Base-by-base conservation (phyloP, 2,888 invertebrate genomes). In the Linhomoeus sp. region DNA sequence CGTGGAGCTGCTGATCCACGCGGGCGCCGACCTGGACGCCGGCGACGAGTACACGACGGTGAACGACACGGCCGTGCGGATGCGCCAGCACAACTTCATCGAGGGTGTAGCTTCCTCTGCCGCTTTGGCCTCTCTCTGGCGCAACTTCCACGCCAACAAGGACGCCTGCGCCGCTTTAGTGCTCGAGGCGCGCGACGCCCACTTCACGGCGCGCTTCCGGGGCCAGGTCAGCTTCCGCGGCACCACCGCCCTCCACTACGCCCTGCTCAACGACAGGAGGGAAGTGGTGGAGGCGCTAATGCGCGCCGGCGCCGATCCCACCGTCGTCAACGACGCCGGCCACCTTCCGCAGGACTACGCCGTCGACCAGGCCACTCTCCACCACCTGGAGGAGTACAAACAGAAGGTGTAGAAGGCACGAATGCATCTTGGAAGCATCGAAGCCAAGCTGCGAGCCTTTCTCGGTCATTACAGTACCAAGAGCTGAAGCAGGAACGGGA, bases 221-320 rank as follows among this genome's bases (percentile, higher is more conserved):
- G 63, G 74, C 56, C 73, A 76, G 57, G 80, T 80, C 1, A 78
- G 78, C 12, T 86, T 82, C 67, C 73, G 77, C 25, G 85, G 83
- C 33, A 84, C 82, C 68, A 85, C 86, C 47, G 77, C 85, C 43
- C 71, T 87, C 53, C 86, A 87, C 67, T 87, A 87, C 71, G 85
- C 86, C 14, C 81, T 78, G 45, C 70, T 87, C 41, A 74, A 76
- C 1, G 79, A 84, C 68, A 76, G 78, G 53, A 59, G 71, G 2
- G 71, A 72, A 23, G 72, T 76, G 36, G 76, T 80, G 7, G 69
- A 73, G 58, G 67, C 75, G 37, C 35, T 53, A 17, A 39, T 53
- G 20, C 41, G 41, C n/a, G 25, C 47, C 66, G 69, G 69, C 43
- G 70, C 69, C 48, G 66, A 71, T 58, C 70, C 70, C 9, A 74